Evolutionary conservation across 2,797 vertebrate species (phyloP), one percentile per base, ranked within the genome.

Genomic region (Enteromius unitaeniatus): DNA sequence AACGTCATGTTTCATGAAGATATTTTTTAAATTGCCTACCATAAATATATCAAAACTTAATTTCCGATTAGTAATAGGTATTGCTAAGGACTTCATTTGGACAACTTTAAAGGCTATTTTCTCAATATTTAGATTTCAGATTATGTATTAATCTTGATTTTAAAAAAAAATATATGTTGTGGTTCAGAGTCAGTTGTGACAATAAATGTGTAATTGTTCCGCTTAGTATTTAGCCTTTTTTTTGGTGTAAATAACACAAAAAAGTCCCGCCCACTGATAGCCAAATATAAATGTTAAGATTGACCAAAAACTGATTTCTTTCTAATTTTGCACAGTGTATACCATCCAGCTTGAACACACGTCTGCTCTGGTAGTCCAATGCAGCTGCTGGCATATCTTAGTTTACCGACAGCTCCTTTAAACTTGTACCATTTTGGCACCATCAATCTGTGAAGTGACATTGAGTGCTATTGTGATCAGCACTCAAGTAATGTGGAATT

Each of bases 401-500:
- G 2, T 26, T 42, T 58, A 17, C 37, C 1, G 4, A 42, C 53
- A 55, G 47, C 34, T 75, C 49, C 19, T 76, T 40, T 55, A 55
- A 79, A 64, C 21, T 73, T 62, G 69, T 81, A 64, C 37, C 40
- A 23, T 34, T 49, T 64, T 65, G 55, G 6, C 37, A 60, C 23
- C 6, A 69, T 60, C 68, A 19, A 51, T 37, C 42, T 37, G 69
- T 74, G 58, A 72, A 81, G 53, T 82, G 72, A 89, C 86, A 91
- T 90, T 92, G 90, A 93, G 87, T 90, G 87, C 88, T 91, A 90
- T 88, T 93, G 94, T 94, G 93, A 94, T 92, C 89, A 88, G 85
- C 87, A 77, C 82, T 65, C 77, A 60, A 92, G 90, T 91, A 89
- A 91, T 91, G 94, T 94, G 93, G 94, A 95, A 92, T 94, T 95